Conservation (phyloP, 2,888 invertebrate genomes). For the Limnephilus auricula region DNA sequence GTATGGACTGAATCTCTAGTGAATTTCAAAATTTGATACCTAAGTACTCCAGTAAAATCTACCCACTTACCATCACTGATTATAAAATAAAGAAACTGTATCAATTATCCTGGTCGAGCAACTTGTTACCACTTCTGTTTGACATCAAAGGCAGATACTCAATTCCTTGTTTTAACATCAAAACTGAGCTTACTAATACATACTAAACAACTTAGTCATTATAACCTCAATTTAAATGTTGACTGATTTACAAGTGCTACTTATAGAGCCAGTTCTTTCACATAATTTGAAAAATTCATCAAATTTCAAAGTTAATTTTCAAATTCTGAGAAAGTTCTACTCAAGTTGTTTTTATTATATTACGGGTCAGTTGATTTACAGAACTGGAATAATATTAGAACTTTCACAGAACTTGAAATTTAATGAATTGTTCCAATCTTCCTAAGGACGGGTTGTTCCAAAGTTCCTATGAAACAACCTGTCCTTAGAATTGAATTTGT, state of each 20-base stretch:
- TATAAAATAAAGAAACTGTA: background rate
- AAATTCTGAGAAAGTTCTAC: too few species aligned
- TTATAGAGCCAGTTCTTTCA: background rate
- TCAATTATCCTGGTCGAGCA: background rate
- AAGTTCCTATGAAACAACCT: too few species aligned
- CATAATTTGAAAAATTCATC: too few species aligned
- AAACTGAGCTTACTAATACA: background rate
- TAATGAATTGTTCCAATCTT: too few species aligned
- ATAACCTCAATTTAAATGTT: background rate
- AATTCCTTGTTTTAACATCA: background rate
- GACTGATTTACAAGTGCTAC: background rate
- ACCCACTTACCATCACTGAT: background rate
- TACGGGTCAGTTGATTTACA: too few species aligned
- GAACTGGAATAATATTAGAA: too few species aligned
- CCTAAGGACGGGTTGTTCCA: too few species aligned
- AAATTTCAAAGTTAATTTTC: too few species aligned
- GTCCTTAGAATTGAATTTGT: background rate
- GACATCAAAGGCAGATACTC: too few species aligned
- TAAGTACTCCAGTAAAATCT: background rate
- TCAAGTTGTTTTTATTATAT: too few species aligned
- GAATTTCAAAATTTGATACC: constrained; percentile 11
- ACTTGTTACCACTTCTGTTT: background rate
- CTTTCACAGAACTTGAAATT: too few species aligned
- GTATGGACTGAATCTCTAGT: constrained; percentile 1
- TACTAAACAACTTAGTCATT: background rate